Evolutionary conservation across 1,140 invertebrate species (phyloP).

Genomic region (Steinernema feltiae): DNA sequence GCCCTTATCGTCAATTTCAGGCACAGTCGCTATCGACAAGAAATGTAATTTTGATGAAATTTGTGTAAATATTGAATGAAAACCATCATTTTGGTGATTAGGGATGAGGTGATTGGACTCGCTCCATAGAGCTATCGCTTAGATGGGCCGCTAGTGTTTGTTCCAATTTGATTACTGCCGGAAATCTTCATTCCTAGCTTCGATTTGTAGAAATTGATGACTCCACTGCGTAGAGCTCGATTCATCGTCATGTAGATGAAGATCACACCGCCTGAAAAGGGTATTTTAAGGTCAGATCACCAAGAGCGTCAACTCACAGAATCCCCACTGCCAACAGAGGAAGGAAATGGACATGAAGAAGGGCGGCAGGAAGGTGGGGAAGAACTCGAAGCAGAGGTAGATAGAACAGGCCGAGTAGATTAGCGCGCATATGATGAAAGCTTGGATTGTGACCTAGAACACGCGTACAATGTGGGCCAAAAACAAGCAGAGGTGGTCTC

Average conservation of each 20-base stretch:
- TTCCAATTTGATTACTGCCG: too few relatives aligned
- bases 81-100: too few relatives aligned
- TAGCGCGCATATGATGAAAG: neutral
- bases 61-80: too few relatives aligned
- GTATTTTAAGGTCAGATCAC: neutral
- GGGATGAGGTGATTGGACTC: too few relatives aligned
- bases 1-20: too few relatives aligned
- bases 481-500: neutral
- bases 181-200: too few relatives aligned
- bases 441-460: neutral
- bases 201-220: slow-evolving; percentile 13
- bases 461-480: neutral
- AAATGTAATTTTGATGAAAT: too few relatives aligned
- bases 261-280: neutral
- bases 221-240: neutral
- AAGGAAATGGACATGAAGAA: slow-evolving; percentile 4
- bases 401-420: neutral
- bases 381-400: slow-evolving; percentile 3
- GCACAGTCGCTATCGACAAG: too few relatives aligned
- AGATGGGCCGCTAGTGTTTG: too few relatives aligned
- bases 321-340: slow-evolving; percentile 7
- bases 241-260: neutral
- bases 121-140: too few relatives aligned
- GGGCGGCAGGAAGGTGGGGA: neutral
- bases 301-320: neutral